phyloP scores from a whole-genome alignment of 2,797 vertebrate species.

The Protonibea diacanthus region DNA sequence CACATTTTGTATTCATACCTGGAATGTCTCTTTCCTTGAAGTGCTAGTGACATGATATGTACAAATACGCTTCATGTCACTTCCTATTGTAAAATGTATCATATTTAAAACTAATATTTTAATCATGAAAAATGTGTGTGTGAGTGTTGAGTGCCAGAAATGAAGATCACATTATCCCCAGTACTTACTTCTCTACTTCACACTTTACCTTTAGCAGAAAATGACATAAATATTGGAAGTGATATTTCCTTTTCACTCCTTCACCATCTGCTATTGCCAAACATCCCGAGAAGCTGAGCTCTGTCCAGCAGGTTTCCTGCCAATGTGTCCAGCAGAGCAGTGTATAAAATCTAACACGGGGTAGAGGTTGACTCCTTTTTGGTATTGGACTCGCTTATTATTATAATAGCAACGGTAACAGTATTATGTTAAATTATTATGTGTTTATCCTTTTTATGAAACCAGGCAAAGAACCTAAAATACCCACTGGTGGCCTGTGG shows the following conservation, averaged over 20 bases:
- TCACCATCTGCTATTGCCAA: background rate
- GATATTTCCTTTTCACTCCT: slow-evolving; percentile 6
- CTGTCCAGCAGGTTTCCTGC: background rate
- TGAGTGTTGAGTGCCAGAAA: background rate
- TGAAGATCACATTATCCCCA: background rate
- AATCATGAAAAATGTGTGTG: background rate
- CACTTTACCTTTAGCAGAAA: background rate
- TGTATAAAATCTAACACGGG: background rate
- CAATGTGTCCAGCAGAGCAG: background rate
- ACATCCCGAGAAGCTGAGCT: background rate
- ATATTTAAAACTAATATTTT: background rate
- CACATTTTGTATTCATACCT: background rate
- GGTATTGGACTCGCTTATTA: background rate
- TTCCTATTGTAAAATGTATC: background rate
- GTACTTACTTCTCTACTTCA: too few relatives aligned
- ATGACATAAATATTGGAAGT: background rate
- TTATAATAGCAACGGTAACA: background rate
- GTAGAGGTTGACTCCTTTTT: background rate
- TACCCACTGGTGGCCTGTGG: background rate
- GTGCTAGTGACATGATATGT: too few relatives aligned
- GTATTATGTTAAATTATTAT: background rate
- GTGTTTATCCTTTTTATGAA: background rate
- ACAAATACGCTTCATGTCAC: background rate
- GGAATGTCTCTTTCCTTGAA: background rate
- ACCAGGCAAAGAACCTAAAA: background rate